phyloP scores from a whole-genome alignment of 92 coral and sea anemone genomes.

The Epizoanthus stellaris region DNA sequence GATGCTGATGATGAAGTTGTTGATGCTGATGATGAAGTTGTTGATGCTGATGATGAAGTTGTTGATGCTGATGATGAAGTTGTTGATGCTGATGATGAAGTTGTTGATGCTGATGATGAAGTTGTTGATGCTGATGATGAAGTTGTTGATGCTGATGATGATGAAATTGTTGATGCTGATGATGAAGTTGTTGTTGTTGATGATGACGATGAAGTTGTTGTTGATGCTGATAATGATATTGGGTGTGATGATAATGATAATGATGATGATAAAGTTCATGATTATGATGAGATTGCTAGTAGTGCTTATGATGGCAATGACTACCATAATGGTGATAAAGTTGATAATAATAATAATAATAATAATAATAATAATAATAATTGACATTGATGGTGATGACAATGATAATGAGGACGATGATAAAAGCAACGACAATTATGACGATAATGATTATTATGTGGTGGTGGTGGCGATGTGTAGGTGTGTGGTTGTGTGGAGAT shows the following conservation, averaged over 20 bases:
- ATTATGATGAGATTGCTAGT: too few species aligned
- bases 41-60: not conserved
- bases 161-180: not conserved
- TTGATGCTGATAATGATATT: not conserved
- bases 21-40: not conserved
- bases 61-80: not conserved
- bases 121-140: too few species aligned
- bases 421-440: not conserved
- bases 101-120: not conserved
- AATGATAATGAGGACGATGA: not conserved
- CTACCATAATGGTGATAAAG: not conserved
- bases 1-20: not conserved
- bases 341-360: not conserved
- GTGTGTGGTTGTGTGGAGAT: too few species aligned
- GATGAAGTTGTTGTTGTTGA: not conserved
- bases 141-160: not conserved
- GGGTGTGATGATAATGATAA: not conserved
- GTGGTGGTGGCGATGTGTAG: too few species aligned
- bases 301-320: not conserved
- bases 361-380: not conserved
- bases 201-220: not conserved
- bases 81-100: not conserved
- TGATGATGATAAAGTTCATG: not conserved
- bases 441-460: too few species aligned
- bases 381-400: not conserved